A percentile compares a stretch with the other conserved stretches of the same genome.
phyloP scores from a whole-genome alignment of 2,888 invertebrate genomes.

The Harpalus rufipes region DNA sequence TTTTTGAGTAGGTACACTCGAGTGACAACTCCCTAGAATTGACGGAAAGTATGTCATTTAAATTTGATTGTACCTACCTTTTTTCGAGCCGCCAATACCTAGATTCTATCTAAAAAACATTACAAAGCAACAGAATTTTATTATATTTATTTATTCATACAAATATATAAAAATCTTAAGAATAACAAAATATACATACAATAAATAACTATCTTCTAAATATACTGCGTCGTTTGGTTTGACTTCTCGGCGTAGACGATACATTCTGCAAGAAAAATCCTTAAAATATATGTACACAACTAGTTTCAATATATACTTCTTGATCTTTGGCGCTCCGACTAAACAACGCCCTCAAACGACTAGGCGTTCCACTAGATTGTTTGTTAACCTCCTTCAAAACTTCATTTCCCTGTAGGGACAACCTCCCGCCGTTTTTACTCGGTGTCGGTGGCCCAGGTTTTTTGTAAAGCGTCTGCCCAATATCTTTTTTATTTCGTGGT shows the following conservation, averaged over 20 bases:
- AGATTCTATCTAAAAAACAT: no score
- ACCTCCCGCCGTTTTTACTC: conserved; percentile 88
- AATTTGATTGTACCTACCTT: no score
- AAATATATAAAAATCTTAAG: no score
- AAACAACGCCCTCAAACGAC: conserved; percentile 82
- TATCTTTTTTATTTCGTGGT: conserved; percentile 79
- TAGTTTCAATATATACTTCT: conserved; percentile 65
- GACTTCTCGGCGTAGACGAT: conserved; percentile 25
- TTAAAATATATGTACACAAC: no score
- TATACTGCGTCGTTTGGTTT: conserved; percentile 6
- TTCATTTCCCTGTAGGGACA: conserved; percentile 83
- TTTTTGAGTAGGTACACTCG: no score
- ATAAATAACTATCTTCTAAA: not conserved
- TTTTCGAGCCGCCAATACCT: no score
- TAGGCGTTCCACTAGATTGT: conserved; percentile 78
- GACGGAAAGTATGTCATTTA: no score
- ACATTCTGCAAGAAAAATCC: conserved; percentile 62
- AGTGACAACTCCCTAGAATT: no score
- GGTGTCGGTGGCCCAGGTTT: conserved; percentile 93
- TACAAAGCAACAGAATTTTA: no score
- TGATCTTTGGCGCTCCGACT: conserved; percentile 74
- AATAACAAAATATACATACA: conserved; percentile 4
- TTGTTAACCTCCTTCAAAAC: conserved; percentile 80
- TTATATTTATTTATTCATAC: no score
- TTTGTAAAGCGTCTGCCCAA: conserved; percentile 88